Evolutionary conservation across 2,888 invertebrate genomes (phyloP), one percentile per base, ranked within the genome.

Genomic region (Caenorhabditis sp.): DNA sequence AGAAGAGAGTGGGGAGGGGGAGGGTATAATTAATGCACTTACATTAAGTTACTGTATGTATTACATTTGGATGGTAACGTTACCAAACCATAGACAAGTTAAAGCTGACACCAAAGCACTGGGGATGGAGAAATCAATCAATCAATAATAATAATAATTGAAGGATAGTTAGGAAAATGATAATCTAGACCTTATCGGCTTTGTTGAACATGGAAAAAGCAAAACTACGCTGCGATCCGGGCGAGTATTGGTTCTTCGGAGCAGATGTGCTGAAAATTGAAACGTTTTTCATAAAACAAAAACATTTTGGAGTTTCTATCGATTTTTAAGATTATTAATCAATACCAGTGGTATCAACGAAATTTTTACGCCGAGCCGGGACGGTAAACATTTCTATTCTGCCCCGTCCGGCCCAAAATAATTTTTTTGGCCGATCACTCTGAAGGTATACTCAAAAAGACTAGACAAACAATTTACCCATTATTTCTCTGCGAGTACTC

Each of bases 131-230:
- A 46, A 20, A 37, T n/a, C n/a, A 20, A 52, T 1, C 11, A 41
- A 52, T 59, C 59, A 68, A 52, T 45, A 52, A 45, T 39, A 52
- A 13, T 35, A n/a, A 13, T 35, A 9, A 2, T 35, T 35, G 35
- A 35, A 9, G 30, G 17, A 41, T 8, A 48, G 13, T 46, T 37
- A 50, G 11, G 52, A 46, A n/a, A 37, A 59, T n/a, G 45, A 62
- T 27, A 32, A 37, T 26, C 74, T 56, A 80, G 24, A 80, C 80
- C 73, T 80, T 70, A 55, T 80, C 80, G 26, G 78, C 66, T 15
- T 72, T 75, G 59, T 75, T 78, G 66, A 80, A 76, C 55, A 80
- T 68, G 43, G 78, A 78, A 62, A 80, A 80, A 32, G 80, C 71
- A 52, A 77, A 77, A 39, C 53, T 77, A n/a, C 77, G 77, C 45